Percentiles rank a stretch among this genome's conserved stretches.
Evolutionary conservation across 2,888 invertebrate genomes (phyloP).

Genomic region (Diloba caeruleocephala): DNA sequence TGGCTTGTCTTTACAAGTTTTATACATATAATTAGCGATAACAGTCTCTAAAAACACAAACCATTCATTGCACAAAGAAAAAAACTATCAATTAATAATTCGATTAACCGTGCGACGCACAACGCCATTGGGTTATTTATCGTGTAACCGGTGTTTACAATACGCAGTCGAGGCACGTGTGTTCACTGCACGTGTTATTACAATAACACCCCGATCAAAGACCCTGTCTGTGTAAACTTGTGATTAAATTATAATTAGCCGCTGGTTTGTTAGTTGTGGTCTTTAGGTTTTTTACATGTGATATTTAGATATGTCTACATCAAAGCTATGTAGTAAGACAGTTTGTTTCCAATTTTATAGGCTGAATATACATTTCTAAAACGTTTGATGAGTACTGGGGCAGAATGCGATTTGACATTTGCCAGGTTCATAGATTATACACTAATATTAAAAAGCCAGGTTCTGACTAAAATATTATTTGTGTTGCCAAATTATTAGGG

Average conservation of each 20-base stretch:
- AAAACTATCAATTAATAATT: conserved; percentile 45
- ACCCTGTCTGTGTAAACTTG: conserved; percentile 67
- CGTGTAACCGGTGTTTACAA: conserved; percentile 69
- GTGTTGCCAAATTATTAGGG: conserved; percentile 34
- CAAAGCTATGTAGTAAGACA: conserved; percentile 17
- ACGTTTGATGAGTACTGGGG: neutral
- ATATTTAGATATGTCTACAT: conserved; percentile 33
- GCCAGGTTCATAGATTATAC: too few species aligned
- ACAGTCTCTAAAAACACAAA: conserved; percentile 5
- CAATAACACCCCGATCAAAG: conserved; percentile 82
- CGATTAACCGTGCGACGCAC: conserved; percentile 44
- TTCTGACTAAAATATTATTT: conserved; percentile 7
- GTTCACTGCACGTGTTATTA: conserved; percentile 71
- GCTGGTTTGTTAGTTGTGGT: conserved; percentile 43
- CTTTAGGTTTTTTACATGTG: conserved; percentile 31
- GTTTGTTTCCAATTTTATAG: conserved; percentile 4
- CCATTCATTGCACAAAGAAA: conserved; percentile 5
- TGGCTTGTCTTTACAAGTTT: too few species aligned
- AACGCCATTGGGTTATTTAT: conserved; percentile 59
- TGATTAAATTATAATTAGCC: conserved; percentile 65
- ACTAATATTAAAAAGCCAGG: too few species aligned
- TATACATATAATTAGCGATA: too few species aligned
- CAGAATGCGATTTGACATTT: conserved; percentile 13
- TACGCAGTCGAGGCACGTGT: conserved; percentile 64
- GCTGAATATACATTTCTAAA: neutral